Conservation (phyloP, 1,140 invertebrate genomes). For the Ephestia elutella region DNA sequence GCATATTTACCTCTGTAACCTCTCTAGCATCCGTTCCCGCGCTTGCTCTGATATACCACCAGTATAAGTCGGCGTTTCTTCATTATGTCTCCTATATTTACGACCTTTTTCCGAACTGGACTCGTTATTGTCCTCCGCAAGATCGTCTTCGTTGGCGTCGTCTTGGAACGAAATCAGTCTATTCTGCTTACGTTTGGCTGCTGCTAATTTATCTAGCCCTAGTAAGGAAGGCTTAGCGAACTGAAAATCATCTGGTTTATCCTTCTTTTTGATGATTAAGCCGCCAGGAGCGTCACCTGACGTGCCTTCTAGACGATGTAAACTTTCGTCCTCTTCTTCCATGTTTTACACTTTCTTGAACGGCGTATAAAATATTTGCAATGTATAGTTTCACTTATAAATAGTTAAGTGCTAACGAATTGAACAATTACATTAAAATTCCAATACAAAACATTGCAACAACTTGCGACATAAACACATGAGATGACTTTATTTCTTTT, state of each 20-base stretch:
- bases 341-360: slow-evolving; percentile 20
- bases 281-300: slow-evolving; percentile 83
- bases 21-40: slow-evolving; percentile 80
- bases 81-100: slow-evolving; percentile 84
- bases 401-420: background rate
- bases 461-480: slow-evolving; percentile 3
- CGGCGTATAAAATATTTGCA: background rate
- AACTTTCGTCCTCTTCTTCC: slow-evolving; percentile 71
- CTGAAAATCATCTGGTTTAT: slow-evolving; percentile 81
- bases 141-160: slow-evolving; percentile 76
- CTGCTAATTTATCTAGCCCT: slow-evolving; percentile 92
- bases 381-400: background rate
- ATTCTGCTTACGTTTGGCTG: slow-evolving; percentile 80
- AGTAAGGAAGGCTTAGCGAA: slow-evolving; percentile 86
- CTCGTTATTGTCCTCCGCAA: slow-evolving; percentile 39
- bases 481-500: background rate
- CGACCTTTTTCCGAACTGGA: slow-evolving; percentile 70
- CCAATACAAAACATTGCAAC: slow-evolving; percentile 17
- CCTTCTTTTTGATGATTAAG: slow-evolving; percentile 88
- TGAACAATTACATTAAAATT: background rate
- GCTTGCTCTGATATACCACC: slow-evolving; percentile 91
- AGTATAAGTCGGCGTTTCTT: slow-evolving; percentile 95
- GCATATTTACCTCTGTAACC: slow-evolving; percentile 74
- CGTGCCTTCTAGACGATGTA: slow-evolving; percentile 90
- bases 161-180: slow-evolving; percentile 80